These are phyloP conservation scores for Tachina grossa DNA, from an alignment of 2,888 invertebrate species.

Conservation along the genomic window DNA sequence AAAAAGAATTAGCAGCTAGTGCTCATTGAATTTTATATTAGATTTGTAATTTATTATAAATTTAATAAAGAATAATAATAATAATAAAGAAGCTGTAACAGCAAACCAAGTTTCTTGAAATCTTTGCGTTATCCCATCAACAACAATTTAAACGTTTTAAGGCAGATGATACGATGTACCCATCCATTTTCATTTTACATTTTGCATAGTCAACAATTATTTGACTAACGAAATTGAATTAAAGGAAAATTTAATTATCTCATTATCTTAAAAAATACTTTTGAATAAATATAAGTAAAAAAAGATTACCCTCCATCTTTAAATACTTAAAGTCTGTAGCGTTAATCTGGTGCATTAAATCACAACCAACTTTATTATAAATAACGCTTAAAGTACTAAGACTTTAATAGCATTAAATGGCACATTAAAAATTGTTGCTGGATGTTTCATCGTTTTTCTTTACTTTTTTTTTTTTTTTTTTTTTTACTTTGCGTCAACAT, in stretches of 20 bases:
- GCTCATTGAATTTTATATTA: too few relatives aligned
- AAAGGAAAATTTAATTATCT: slow-evolving; percentile 21
- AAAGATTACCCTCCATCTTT: slow-evolving; percentile 48
- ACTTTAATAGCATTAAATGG: slow-evolving; percentile 46
- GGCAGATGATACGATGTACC: background rate
- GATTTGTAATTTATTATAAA: too few relatives aligned
- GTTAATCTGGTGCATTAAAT: slow-evolving; percentile 71
- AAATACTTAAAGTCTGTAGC: slow-evolving; percentile 64
- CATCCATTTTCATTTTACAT: background rate
- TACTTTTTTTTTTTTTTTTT: slow-evolving; percentile 11
- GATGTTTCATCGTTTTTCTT: slow-evolving; percentile 2
- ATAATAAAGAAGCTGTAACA: too few relatives aligned
- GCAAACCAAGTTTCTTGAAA: background rate
- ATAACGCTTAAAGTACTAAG: slow-evolving; percentile 58
- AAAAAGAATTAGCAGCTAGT: too few relatives aligned
- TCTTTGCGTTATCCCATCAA: background rate
- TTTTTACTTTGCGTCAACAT: slow-evolving; percentile 1
- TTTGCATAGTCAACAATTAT: slow-evolving; percentile 63
- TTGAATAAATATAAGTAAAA: slow-evolving; percentile 3
- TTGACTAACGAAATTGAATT: slow-evolving; percentile 65
- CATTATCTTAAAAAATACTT: slow-evolving; percentile 28
- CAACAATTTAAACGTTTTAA: slow-evolving; percentile 4
- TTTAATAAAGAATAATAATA: too few relatives aligned
- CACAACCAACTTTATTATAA: slow-evolving; percentile 69
- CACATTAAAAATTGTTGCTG: slow-evolving; percentile 36